phyloP scores from a whole-genome alignment of 2,797 vertebrate genomes.

The Etheostoma nigrum region DNA sequence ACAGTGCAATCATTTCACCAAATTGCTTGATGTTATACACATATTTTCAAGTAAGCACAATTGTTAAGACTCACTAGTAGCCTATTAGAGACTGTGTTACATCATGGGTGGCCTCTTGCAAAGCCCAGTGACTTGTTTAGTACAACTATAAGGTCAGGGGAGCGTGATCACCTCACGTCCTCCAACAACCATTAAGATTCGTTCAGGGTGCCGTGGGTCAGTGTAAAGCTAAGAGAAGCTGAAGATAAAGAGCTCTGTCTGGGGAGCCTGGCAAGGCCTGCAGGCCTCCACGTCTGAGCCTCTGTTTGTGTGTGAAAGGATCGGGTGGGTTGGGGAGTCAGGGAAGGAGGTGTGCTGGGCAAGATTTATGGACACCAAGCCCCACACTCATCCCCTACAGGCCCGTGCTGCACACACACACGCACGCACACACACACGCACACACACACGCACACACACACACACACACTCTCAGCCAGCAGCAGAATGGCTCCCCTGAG shows the following conservation, averaged over 20 bases:
- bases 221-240: conserved; percentile 70
- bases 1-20: background rate
- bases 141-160: conserved; percentile 56
- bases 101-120: conserved; percentile 64
- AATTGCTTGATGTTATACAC: background rate
- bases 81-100: conserved; percentile 11
- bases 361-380: conserved; percentile 82
- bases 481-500: conserved; percentile 75
- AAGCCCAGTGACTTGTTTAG: conserved; percentile 44
- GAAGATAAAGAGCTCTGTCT: conserved; percentile 69
- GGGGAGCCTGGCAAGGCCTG: conserved; percentile 60
- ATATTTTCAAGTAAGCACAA: background rate
- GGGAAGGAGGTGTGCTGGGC: conserved; percentile 58
- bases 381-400: conserved; percentile 69
- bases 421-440: background rate
- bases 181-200: conserved; percentile 77
- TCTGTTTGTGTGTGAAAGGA: conserved; percentile 61
- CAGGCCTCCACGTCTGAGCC: conserved; percentile 57
- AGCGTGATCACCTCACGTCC: conserved; percentile 66
- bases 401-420: conserved; percentile 55
- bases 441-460: too few species aligned
- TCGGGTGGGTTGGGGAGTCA: conserved; percentile 60
- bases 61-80: conserved; percentile 11
- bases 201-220: conserved; percentile 76
- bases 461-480: conserved; percentile 43